Conservation (phyloP, 2,113 vertebrate species). For the Eolophus roseicapilla region DNA sequence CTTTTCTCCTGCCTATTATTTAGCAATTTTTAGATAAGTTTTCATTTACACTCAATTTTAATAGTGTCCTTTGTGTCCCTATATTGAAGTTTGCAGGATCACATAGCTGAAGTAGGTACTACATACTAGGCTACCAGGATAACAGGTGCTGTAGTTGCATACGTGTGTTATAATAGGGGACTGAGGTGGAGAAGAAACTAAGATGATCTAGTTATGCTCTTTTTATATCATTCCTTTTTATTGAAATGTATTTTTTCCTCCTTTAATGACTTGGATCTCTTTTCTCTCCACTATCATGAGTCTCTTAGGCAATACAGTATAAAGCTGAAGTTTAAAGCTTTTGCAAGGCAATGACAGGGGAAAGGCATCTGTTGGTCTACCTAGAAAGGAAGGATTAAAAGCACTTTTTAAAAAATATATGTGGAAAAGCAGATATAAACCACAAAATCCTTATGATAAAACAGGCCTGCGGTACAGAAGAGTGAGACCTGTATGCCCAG, state of each 20-base stretch:
- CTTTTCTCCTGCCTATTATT: neutral
- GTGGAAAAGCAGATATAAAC: neutral
- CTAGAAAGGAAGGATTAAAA: neutral
- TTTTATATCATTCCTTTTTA: neutral
- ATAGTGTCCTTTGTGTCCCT: neutral
- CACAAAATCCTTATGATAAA: neutral
- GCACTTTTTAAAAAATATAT: accelerated
- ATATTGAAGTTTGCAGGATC: neutral
- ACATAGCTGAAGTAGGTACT: neutral
- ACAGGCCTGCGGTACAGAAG: neutral
- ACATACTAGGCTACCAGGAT: neutral
- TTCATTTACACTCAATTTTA: neutral
- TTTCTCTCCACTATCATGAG: neutral
- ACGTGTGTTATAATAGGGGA: neutral
- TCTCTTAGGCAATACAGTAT: neutral
- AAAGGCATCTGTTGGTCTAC: neutral
- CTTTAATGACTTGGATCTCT: neutral
- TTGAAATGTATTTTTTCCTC: neutral
- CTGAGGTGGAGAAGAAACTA: neutral
- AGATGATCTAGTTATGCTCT: neutral
- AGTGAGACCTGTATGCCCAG: neutral
- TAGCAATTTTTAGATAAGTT: neutral
- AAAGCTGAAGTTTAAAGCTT: neutral
- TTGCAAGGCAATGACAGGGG: neutral
- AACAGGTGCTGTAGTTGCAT: neutral